phyloP scores from a whole-genome alignment of 2,113 vertebrate genomes.

The Noturus placidus region DNA sequence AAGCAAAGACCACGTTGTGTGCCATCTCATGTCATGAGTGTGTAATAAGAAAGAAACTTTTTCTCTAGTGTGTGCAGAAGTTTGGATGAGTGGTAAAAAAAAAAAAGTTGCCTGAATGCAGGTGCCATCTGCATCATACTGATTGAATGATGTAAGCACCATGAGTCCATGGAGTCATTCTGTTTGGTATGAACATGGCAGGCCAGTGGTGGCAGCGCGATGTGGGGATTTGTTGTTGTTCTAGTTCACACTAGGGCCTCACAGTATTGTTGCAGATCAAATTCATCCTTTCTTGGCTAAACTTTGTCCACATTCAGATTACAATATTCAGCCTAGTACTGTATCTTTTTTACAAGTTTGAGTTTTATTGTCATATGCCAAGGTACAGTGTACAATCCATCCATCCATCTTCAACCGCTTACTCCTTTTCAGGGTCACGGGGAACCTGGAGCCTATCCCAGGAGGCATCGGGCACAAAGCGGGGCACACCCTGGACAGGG shows the following conservation, averaged over 20 bases:
- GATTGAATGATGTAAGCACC: constrained; percentile 1
- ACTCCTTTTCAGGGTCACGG: too few species aligned
- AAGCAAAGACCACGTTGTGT: not conserved
- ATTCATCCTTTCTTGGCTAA: not conserved
- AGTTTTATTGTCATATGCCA: not conserved
- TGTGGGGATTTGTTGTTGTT: not conserved
- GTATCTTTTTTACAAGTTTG: not conserved
- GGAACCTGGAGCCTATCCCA: too few species aligned
- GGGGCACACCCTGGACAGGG: too few species aligned
- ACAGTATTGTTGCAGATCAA: not conserved
- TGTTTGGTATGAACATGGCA: not conserved
- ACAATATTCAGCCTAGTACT: not conserved
- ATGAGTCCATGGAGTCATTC: not conserved
- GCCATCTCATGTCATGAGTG: not conserved
- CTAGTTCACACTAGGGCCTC: not conserved
- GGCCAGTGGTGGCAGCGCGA: not conserved
- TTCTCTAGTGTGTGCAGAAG: not conserved
- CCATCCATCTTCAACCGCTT: too few species aligned
- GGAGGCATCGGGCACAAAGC: too few species aligned
- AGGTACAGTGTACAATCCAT: not conserved
- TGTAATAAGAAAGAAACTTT: not conserved
- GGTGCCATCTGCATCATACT: not conserved
- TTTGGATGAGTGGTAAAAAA: not conserved
- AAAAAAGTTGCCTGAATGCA: not conserved
- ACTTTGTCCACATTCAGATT: not conserved